Evolutionary conservation across 2,888 invertebrate genomes (phyloP), one percentile per base, ranked within the genome.

Genomic region (Morpho deidamia): DNA sequence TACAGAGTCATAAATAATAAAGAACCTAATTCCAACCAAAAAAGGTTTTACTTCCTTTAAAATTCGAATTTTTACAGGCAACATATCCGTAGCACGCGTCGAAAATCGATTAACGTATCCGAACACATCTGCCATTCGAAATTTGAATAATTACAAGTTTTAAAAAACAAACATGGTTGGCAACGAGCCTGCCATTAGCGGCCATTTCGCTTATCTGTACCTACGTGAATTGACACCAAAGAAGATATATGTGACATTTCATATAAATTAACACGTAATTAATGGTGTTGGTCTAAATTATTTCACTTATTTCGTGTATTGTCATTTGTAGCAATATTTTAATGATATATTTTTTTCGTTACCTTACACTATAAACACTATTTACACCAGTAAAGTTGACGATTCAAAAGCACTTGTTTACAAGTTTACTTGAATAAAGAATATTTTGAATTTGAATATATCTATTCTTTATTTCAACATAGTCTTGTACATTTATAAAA

Each of bases 121-220:
- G 70, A 69, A 76, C 72, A 76, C 87, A 87, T 87, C 86, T 86
- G 87, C 82, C 71, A 76, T 82, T 83, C 80, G 61, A 81, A 82
- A 83, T 86, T 87, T 85, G 74, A 86, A 84, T 86, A 86, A 86
- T 87, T 78, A 83, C 78, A 75, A 71, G 76, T 76, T 75, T 73
- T 67, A 50, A 72, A 72, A 74, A 76, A 73, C 74, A 79, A 76
- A 81, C 74, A 69, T 71, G 68, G 67, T 68, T 67, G 78, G 72
- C 73, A 76, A 62, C 68, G 65, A 74, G 64, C 68, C 70, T 58
- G 68, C 71, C 75, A 81, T 83, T 83, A 81, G 62, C 58, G 64
- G 61, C 65, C 64, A 62, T 60, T 64, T 66, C 66, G 64, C 66
- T 70, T 77, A 76, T 75, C 77, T 75, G 74, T 75, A 14, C 8